Conservation (phyloP, 1,140 invertebrate genomes). For the Chymomyza costata region DNA sequence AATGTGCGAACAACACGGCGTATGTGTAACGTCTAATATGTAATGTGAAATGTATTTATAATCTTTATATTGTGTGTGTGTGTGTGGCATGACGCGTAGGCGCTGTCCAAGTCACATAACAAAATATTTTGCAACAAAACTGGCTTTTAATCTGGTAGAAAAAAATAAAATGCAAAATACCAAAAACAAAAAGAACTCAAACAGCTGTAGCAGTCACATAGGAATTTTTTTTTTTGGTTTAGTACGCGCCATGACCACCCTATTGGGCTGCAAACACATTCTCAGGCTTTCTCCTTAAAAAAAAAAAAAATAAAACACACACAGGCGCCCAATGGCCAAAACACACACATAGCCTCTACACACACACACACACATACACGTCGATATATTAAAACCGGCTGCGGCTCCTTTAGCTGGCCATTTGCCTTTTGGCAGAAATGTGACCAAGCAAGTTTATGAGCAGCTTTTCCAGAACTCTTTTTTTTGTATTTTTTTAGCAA, state of each 20-base stretch:
- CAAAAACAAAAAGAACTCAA: conserved; percentile 9
- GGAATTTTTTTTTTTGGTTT: too few species aligned
- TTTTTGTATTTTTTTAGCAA: conserved; percentile 64
- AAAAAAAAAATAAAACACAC: too few species aligned
- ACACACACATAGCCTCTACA: too few species aligned
- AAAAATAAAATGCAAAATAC: conserved; percentile 7
- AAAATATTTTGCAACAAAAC: conserved; percentile 43
- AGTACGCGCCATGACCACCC: too few species aligned
- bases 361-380: not conserved
- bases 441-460: conserved; percentile 61
- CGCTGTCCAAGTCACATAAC: conserved; percentile 62
- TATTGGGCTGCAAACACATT: conserved; percentile 10
- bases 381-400: conserved; percentile 23
- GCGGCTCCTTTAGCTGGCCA: conserved; percentile 56
- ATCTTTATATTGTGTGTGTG: not conserved
- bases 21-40: conserved; percentile 16
- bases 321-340: too few species aligned
- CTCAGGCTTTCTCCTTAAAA: conserved; percentile 57
- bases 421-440: conserved; percentile 54
- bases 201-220: too few species aligned
- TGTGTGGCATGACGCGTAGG: conserved; percentile 15
- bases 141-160: too few species aligned
- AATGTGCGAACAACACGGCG: conserved; percentile 24
- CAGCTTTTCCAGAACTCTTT: too few species aligned
- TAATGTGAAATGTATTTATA: conserved; percentile 5